Evolutionary conservation across 2,797 vertebrate species (phyloP).

Genomic region (Ctenochaetus hawaiiensis): DNA sequence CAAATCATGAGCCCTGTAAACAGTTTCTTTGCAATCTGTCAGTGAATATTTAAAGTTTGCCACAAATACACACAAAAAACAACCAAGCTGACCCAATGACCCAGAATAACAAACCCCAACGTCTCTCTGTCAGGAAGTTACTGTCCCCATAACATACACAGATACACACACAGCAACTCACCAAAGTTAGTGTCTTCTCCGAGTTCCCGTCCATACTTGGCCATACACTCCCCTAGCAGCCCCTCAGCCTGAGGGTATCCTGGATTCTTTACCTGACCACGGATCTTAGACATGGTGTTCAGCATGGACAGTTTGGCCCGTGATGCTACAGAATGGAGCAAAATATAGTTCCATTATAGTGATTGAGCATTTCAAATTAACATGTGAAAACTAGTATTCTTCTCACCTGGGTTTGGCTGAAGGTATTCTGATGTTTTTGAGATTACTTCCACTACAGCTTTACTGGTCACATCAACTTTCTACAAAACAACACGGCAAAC

Average conservation of each 20-base stretch:
- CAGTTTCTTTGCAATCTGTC: neutral
- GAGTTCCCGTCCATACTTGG: conserved; percentile 94
- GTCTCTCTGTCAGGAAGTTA: conserved; percentile 14
- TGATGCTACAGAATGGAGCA: conserved; percentile 83
- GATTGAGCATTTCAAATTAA: neutral
- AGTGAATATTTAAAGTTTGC: conserved; percentile 9
- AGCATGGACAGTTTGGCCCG: conserved; percentile 98
- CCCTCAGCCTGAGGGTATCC: conserved; percentile 98
- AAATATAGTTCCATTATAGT: neutral
- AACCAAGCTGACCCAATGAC: neutral
- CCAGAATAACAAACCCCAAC: conserved; percentile 31
- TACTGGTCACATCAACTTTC: conserved; percentile 99
- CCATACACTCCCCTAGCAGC: conserved; percentile 96
- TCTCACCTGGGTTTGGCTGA: conserved; percentile 97
- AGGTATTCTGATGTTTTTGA: conserved; percentile 98
- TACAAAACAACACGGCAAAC: conserved; percentile 76
- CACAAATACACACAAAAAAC: conserved; percentile 13
- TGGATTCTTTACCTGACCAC: conserved; percentile 97
- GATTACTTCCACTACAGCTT: conserved; percentile 94
- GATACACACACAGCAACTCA: conserved; percentile 75
- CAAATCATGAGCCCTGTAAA: neutral
- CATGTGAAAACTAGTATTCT: neutral
- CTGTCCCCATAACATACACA: neutral
- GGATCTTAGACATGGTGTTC: conserved; percentile 98
- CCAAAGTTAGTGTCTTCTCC: conserved; percentile 98